Percentiles rank a stretch among this genome's conserved stretches.
phyloP scores from a whole-genome alignment of 2,113 vertebrate species.

The Catagonus wagneri region DNA sequence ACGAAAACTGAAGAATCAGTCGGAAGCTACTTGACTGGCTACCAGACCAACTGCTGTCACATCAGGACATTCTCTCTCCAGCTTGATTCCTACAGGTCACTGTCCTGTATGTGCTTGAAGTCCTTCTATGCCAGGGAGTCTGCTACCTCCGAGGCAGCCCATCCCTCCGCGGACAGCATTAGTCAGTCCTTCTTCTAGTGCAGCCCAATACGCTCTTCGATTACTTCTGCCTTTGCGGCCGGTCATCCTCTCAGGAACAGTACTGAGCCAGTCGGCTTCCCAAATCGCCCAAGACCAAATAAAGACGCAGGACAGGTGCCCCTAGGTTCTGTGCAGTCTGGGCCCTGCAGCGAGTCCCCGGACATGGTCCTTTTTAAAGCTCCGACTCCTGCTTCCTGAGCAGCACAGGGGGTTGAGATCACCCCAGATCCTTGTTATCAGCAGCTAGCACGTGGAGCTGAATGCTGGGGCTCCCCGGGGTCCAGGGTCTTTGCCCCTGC shows the following conservation, averaged over 20 bases:
- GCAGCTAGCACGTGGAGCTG: neutral
- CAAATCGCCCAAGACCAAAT: neutral
- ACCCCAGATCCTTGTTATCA: neutral
- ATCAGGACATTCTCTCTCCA: neutral
- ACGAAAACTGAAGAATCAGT: neutral
- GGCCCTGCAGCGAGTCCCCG: neutral
- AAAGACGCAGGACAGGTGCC: neutral
- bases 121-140: neutral
- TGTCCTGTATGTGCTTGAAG: constrained; percentile 1
- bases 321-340: neutral
- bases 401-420: neutral
- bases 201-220: neutral
- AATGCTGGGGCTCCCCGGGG: neutral
- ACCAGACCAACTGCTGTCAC: neutral
- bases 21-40: neutral
- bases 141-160: neutral
- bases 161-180: neutral
- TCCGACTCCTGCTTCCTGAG: neutral
- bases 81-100: neutral
- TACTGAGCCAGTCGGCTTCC: neutral
- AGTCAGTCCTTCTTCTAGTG: neutral
- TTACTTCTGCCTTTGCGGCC: neutral
- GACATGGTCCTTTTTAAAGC: neutral
- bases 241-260: neutral
- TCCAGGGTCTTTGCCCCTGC: neutral